These are phyloP conservation scores for Drosophila borealis DNA, from an alignment of 2,888 invertebrate species.

Conservation along the genomic window DNA sequence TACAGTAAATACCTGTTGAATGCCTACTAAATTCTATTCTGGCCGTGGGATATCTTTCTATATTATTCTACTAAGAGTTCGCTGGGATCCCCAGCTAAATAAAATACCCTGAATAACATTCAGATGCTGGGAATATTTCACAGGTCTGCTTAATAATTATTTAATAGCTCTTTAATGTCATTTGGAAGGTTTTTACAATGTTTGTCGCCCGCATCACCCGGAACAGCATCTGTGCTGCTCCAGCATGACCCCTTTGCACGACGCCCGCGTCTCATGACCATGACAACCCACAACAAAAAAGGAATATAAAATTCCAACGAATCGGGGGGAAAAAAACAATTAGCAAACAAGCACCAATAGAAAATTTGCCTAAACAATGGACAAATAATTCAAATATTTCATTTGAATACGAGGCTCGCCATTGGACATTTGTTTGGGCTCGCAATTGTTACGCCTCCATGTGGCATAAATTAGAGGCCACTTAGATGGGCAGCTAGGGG, in stretches of 20 bases:
- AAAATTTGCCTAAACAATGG: slow-evolving; percentile 58
- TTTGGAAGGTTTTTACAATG: slow-evolving; percentile 14
- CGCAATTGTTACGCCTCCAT: slow-evolving; percentile 66
- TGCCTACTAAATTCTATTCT: no score
- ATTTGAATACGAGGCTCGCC: slow-evolving; percentile 50
- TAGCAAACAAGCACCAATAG: slow-evolving; percentile 55
- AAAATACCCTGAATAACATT: neutral
- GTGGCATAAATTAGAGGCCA: slow-evolving; percentile 74
- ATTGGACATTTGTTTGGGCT: slow-evolving; percentile 63
- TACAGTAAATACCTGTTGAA: no score
- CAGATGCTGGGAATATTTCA: neutral
- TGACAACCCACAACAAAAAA: slow-evolving; percentile 38
- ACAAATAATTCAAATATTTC: slow-evolving; percentile 33
- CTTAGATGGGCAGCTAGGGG: slow-evolving; percentile 51
- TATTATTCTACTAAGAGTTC: no score
- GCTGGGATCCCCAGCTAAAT: no score
- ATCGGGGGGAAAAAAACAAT: slow-evolving; percentile 38
- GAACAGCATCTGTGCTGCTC: slow-evolving; percentile 1
- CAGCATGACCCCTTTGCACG: neutral
- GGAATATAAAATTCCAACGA: slow-evolving; percentile 24
- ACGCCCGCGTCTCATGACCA: slow-evolving; percentile 44
- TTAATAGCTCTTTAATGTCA: slow-evolving; percentile 12
- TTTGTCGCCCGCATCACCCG: slow-evolving; percentile 40
- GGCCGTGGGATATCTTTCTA: no score
- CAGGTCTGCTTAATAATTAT: slow-evolving; percentile 6